Evolutionary conservation across 2,888 invertebrate species (phyloP), one percentile per base, ranked within the genome.

Genomic region (Chromoteleia sp.): DNA sequence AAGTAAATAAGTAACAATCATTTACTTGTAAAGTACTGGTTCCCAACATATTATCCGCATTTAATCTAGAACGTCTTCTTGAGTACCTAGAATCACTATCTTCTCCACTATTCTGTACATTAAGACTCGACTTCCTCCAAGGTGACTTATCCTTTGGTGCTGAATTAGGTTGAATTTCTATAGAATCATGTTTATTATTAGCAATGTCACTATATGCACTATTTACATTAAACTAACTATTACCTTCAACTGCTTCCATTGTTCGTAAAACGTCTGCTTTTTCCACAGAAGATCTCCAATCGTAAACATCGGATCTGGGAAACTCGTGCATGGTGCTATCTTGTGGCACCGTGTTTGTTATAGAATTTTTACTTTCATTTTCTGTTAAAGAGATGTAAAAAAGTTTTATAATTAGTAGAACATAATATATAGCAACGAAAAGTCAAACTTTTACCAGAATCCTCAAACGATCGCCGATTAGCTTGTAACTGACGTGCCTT

Each of bases 241-340:
- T 92, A 96, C 96, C 96, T 93, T 97, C 97, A 68, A 97, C 96
- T 36, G 96, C 95, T 92, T 97, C 97, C 93, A 97, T 95, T 52
- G 97, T 95, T 81, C 95, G 94, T 84, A 97, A 96, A 33, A 97
- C 96, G 92, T 97, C 97, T 2, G 95, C 95, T 91, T 95, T 96
- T 88, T 97, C 97, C 52, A 96, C 94, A 43, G 95, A 95, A 25
- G 97, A 97, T 86, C 95, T 95, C 97, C 97, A 97, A 88, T 96
- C 96, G 14, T 95, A 95, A 21, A 94, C 94, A 70, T 95, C 93
- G 80, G 94, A 93, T 82, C 83, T 81, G 50, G 78, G 79, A 88
- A 95, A 95, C 76, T 89, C 88, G 29, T 93, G 93, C 10, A 93
- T 92, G 77, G 93, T 92, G 87, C 94, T 94, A 10, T 94, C 95